Conservation (phyloP, 2,113 vertebrate species). For the Chamaetylas fuelleborni region DNA sequence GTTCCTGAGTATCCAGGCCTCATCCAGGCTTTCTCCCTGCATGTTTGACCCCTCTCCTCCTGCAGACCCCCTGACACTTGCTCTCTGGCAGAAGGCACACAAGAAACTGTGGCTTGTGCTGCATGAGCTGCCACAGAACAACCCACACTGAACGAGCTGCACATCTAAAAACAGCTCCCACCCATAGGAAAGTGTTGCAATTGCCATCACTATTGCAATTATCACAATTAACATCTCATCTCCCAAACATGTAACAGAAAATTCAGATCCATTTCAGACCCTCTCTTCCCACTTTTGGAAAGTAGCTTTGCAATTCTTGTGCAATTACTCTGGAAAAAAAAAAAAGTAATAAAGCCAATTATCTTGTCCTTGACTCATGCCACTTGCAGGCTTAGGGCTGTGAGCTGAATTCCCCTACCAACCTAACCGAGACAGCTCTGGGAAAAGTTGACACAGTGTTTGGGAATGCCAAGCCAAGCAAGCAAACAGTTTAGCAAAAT, state of each 20-base stretch:
- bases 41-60: neutral
- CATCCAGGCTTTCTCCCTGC: neutral
- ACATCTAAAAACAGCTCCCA: neutral
- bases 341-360: neutral
- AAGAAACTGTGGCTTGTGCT: neutral
- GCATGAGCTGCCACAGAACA: neutral
- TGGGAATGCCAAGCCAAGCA: conserved; percentile 11
- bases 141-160: neutral
- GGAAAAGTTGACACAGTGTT: neutral
- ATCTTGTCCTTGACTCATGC: neutral
- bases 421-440: neutral
- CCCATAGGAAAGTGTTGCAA: neutral
- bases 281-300: neutral
- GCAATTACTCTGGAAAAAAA: neutral
- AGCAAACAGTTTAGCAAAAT: conserved; percentile 4
- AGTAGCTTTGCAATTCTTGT: neutral
- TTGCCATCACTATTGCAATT: neutral
- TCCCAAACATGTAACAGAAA: neutral
- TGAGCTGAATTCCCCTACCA: accelerated
- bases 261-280: neutral
- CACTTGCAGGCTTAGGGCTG: neutral
- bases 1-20: neutral
- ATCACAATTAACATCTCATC: neutral
- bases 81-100: neutral
- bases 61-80: neutral